phyloP scores from a whole-genome alignment of 2,888 invertebrate genomes.

The Pristionchus arcanus region DNA sequence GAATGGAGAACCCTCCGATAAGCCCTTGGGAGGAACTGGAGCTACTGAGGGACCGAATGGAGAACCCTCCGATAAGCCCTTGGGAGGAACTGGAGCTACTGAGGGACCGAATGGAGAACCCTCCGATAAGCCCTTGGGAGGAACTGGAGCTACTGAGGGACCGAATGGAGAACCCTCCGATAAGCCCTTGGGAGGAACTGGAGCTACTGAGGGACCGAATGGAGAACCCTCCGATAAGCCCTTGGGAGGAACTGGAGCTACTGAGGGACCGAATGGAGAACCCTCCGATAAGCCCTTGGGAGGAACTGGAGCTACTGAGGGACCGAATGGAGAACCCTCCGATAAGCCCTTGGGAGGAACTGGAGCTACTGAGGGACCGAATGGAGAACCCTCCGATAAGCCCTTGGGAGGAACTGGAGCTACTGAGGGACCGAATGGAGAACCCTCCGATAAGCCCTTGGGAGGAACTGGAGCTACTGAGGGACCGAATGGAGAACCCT shows the following conservation, averaged over 20 bases:
- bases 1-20: background rate
- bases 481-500: background rate
- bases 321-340: background rate
- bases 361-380: background rate
- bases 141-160: background rate
- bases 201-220: background rate
- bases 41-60: background rate
- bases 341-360: background rate
- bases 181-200: background rate
- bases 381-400: background rate
- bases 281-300: background rate
- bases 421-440: background rate
- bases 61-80: background rate
- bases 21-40: background rate
- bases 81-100: background rate
- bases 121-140: background rate
- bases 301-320: background rate
- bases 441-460: background rate
- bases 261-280: background rate
- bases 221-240: background rate
- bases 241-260: background rate
- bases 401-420: background rate
- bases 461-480: background rate
- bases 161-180: background rate
- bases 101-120: background rate